Percentiles rank a stretch among this genome's conserved stretches.
phyloP scores from a whole-genome alignment of 2,888 invertebrate genomes.

The Magallana nippona region DNA sequence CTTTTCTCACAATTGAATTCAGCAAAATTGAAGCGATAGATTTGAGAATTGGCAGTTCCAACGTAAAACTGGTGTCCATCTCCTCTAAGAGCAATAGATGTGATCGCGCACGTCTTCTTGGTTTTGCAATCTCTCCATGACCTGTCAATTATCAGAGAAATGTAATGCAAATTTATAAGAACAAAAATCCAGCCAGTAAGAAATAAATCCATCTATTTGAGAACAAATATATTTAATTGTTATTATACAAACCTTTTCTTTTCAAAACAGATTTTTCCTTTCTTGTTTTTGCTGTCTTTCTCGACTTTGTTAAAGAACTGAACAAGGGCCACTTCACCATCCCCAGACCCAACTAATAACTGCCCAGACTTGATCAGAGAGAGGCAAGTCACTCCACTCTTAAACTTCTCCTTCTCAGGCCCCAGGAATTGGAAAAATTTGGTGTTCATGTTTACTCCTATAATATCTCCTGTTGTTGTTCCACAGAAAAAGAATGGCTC shows the following conservation, averaged over 20 bases:
- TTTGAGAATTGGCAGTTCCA: conserved; percentile 89
- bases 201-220: no score
- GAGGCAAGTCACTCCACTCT: conserved; percentile 78
- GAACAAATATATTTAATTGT: background rate
- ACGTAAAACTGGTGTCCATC: conserved; percentile 84
- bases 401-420: conserved; percentile 75
- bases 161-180: no score
- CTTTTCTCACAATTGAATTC: conserved; percentile 82
- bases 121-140: conserved; percentile 63
- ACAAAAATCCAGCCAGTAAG: no score
- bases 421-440: conserved; percentile 74
- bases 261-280: conserved; percentile 44
- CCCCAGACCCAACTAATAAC: conserved; percentile 89
- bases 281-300: conserved; percentile 43
- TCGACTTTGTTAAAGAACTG: conserved; percentile 45
- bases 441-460: conserved; percentile 79
- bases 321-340: conserved; percentile 85
- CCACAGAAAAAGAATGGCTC: conserved; percentile 91
- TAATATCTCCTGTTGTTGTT: conserved; percentile 89
- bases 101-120: conserved; percentile 83
- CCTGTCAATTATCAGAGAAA: conserved; percentile 49
- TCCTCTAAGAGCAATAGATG: conserved; percentile 84
- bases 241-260: conserved; percentile 44
- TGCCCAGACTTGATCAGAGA: conserved; percentile 75
- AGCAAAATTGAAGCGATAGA: conserved; percentile 87